phyloP scores from a whole-genome alignment of 2,113 vertebrate species.

The Bos indicus region DNA sequence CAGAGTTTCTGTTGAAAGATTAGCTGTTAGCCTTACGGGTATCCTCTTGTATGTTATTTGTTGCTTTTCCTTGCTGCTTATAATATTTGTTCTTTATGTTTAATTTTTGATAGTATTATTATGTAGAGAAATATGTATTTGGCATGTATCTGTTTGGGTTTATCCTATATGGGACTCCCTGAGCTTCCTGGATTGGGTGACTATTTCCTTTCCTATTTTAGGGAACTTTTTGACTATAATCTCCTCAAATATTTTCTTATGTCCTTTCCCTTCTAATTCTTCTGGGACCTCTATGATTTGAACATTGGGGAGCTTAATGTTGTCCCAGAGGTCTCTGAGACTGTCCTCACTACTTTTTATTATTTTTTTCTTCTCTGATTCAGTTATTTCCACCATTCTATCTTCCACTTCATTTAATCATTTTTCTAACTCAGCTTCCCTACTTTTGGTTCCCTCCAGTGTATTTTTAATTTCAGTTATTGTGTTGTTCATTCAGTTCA shows the following conservation, averaged over 20 bases:
- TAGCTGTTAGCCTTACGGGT: neutral
- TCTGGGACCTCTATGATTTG: neutral
- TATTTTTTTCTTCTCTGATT: neutral
- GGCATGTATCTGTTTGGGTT: neutral
- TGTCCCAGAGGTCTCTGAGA: neutral
- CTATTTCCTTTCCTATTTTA: neutral
- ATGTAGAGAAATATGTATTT: neutral
- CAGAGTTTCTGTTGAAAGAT: neutral
- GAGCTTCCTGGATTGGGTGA: neutral
- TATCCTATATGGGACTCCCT: neutral
- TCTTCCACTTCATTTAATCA: neutral
- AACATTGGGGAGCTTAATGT: neutral
- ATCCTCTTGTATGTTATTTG: neutral
- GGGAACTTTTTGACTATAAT: neutral
- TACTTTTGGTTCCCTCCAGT: neutral
- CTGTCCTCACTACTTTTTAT: neutral
- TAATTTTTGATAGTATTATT: neutral
- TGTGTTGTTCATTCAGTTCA: neutral
- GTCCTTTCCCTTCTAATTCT: neutral
- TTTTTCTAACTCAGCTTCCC: neutral
- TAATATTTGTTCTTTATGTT: neutral
- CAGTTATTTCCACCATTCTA: neutral
- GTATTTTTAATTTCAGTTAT: neutral
- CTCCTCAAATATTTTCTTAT: neutral
- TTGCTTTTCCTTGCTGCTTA: neutral